Percentiles rank a stretch among this genome's conserved stretches.
phyloP scores from a whole-genome alignment of 1,140 invertebrate genomes.

The Panulirus ornatus region DNA sequence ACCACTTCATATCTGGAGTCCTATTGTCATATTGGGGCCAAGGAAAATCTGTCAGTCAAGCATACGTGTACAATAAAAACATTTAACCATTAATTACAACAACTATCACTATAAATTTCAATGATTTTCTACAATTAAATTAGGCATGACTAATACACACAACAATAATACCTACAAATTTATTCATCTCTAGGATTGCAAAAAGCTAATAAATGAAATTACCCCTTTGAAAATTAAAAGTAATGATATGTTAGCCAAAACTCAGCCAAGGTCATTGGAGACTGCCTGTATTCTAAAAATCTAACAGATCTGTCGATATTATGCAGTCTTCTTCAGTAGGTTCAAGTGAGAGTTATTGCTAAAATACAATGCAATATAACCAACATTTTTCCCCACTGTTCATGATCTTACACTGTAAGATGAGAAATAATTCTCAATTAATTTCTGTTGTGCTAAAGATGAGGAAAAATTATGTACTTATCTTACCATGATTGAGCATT shows the following conservation, averaged over 20 bases:
- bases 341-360: background rate
- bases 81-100: constrained; percentile 50
- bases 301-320: background rate
- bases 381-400: background rate
- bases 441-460: background rate
- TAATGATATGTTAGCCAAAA: constrained; percentile 66
- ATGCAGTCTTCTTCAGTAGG: background rate
- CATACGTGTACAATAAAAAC: constrained; percentile 44
- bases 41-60: constrained; percentile 33
- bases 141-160: constrained; percentile 47
- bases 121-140: background rate
- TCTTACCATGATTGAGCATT: constrained; percentile 49
- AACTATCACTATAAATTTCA: constrained; percentile 21
- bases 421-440: background rate
- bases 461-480: constrained; percentile 21
- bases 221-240: constrained; percentile 51
- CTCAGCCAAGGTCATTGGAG: constrained; percentile 24
- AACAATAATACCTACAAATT: constrained; percentile 43
- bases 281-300: background rate
- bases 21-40: background rate
- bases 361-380: background rate
- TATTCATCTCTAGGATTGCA: constrained; percentile 31
- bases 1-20: background rate
- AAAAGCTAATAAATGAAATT: constrained; percentile 42
- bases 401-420: background rate